These are phyloP conservation scores for Dipodomys merriami DNA, from an alignment of 2,113 vertebrate genomes.

Conservation along the genomic window DNA sequence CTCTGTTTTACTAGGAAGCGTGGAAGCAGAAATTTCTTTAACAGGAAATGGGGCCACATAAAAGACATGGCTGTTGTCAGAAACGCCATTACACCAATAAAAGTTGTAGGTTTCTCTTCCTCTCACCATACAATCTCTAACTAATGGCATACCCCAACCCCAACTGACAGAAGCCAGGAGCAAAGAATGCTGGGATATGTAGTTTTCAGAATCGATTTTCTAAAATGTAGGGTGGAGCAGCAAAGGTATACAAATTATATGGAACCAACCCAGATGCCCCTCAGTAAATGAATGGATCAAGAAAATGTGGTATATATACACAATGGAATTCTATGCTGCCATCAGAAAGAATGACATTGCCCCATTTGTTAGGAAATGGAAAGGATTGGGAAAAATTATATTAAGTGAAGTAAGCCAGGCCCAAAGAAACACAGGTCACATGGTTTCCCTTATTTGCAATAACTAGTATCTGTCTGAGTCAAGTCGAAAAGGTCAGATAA, in stretches of 20 bases:
- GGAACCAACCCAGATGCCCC: too few species aligned
- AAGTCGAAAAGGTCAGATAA: too few species aligned
- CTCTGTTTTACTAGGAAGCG: background rate
- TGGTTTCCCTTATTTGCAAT: too few species aligned
- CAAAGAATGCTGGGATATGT: background rate
- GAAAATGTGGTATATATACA: too few species aligned
- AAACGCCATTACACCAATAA: background rate
- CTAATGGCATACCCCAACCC: background rate
- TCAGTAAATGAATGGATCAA: too few species aligned
- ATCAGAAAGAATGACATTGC: too few species aligned
- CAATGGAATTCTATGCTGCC: too few species aligned
- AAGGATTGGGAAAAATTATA: too few species aligned
- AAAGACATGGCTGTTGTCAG: background rate
- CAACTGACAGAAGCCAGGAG: background rate
- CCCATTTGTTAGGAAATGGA: too few species aligned
- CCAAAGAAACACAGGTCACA: too few species aligned
- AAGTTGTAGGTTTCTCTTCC: background rate
- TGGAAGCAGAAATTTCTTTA: background rate
- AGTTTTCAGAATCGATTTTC: background rate
- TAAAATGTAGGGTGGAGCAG: background rate
- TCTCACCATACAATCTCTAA: rapidly evolving
- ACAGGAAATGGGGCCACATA: background rate
- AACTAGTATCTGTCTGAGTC: too few species aligned
- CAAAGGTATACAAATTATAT: background rate
- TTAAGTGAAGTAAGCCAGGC: too few species aligned